Evolutionary conservation across 2,888 invertebrate genomes (phyloP).

Genomic region (Limulus polyphemus): DNA sequence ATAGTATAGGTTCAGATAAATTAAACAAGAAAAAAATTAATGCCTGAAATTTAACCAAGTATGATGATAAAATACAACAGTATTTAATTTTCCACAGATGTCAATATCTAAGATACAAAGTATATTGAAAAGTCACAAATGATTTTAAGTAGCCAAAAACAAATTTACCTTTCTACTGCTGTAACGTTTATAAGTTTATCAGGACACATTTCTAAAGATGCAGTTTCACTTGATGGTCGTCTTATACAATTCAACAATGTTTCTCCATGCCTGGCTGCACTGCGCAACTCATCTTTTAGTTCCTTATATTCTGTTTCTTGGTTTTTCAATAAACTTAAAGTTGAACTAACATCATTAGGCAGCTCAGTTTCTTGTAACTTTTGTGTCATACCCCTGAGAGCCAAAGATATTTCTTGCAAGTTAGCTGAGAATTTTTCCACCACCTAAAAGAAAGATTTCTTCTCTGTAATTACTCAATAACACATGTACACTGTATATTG

Average conservation of each 20-base stretch:
- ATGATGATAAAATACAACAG: no score
- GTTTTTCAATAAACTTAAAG: conserved; percentile 68
- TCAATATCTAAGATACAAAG: no score
- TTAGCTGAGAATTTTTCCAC: conserved; percentile 87
- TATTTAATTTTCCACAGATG: no score
- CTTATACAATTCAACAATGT: conserved; percentile 53
- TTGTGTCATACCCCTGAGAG: conserved; percentile 73
- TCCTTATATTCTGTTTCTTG: conserved; percentile 57
- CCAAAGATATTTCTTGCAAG: conserved; percentile 76
- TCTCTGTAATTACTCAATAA: no score
- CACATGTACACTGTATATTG: no score
- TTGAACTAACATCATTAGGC: conserved; percentile 84
- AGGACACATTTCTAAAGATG: conserved; percentile 31
- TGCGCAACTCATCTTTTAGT: conserved; percentile 70
- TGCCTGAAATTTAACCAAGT: no score
- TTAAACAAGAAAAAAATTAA: no score
- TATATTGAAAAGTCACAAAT: no score
- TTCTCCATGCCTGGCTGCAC: conserved; percentile 79
- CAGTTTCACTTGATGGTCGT: conserved; percentile 32
- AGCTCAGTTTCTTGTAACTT: conserved; percentile 79
- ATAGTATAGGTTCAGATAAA: no score
- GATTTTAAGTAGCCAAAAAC: no score
- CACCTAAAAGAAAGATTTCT: conserved; percentile 49
- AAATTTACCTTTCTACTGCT: conserved; percentile 66
- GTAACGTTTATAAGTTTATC: conserved; percentile 57